Evolutionary conservation across 2,113 vertebrate species (phyloP).

Genomic region (Psittacus erithacus): DNA sequence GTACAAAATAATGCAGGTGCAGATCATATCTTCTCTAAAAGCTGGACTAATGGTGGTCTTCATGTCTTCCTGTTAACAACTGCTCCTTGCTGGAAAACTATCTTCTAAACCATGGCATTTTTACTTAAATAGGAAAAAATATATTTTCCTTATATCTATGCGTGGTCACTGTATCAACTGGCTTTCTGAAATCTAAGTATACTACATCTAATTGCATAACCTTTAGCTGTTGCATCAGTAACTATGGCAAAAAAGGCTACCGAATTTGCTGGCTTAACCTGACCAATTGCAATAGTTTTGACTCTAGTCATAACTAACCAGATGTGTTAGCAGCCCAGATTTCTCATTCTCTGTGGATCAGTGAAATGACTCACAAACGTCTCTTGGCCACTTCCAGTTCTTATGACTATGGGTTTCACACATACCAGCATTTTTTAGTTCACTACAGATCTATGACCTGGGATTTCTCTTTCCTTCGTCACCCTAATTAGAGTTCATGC

Average conservation of each 20-base stretch:
- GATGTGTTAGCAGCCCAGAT: not conserved
- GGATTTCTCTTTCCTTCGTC: not conserved
- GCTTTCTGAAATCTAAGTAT: not conserved
- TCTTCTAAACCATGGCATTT: not conserved
- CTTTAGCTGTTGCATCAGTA: not conserved
- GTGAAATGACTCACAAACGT: not conserved
- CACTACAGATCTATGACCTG: not conserved
- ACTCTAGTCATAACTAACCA: not conserved
- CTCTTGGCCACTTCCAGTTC: not conserved
- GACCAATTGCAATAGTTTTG: accelerated
- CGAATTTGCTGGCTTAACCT: not conserved
- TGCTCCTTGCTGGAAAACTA: not conserved
- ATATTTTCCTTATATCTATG: not conserved
- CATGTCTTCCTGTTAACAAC: not conserved
- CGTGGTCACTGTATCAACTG: not conserved
- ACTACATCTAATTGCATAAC: accelerated
- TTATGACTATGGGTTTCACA: not conserved
- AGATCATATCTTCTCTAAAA: not conserved
- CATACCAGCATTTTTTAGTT: not conserved
- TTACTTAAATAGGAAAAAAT: not conserved
- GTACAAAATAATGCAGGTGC: accelerated
- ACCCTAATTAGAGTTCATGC: not conserved
- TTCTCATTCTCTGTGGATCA: not conserved
- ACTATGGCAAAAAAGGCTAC: not conserved
- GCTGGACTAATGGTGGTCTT: not conserved